Conservation (phyloP, 2,113 vertebrate genomes). For the Scophthalmus maximus region DNA sequence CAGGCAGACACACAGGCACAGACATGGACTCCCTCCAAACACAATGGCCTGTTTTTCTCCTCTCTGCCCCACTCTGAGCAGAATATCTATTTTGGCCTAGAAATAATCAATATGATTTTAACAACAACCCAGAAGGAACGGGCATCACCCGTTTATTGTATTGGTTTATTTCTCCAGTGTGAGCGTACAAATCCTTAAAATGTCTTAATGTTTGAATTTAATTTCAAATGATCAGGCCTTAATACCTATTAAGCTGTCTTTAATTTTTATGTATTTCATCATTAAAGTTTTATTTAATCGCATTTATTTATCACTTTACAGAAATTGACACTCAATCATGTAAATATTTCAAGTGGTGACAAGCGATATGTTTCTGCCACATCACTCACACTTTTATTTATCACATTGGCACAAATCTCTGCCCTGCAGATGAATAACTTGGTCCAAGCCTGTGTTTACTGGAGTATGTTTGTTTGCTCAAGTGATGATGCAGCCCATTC, state of each 20-base stretch:
- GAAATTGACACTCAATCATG: too few relatives aligned
- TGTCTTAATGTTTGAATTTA: too few relatives aligned
- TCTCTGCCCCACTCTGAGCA: conserved; percentile 28
- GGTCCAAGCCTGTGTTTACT: conserved; percentile 23
- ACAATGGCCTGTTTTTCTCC: conserved; percentile 67
- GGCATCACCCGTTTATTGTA: conserved; percentile 26
- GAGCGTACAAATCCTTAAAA: too few relatives aligned
- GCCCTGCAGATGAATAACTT: conserved; percentile 15
- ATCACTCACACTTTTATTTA: not conserved
- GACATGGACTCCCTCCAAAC: conserved; percentile 56
- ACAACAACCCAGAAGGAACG: conserved; percentile 52
- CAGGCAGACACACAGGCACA: conserved; percentile 18
- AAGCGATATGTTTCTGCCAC: not conserved
- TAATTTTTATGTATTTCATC: too few relatives aligned
- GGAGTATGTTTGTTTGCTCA: conserved; percentile 19
- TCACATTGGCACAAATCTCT: not conserved
- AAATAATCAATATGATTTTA: conserved; percentile 73
- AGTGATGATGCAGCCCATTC: conserved; percentile 26
- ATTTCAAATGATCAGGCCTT: too few relatives aligned
- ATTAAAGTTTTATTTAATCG: too few relatives aligned
- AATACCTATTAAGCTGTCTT: too few relatives aligned
- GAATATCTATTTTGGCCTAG: conserved; percentile 57
- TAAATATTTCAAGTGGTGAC: not conserved
- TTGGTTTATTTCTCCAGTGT: too few relatives aligned
- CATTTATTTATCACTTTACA: too few relatives aligned